Conservation (phyloP, 2,888 invertebrate genomes). For the Epicampocera succincta region DNA sequence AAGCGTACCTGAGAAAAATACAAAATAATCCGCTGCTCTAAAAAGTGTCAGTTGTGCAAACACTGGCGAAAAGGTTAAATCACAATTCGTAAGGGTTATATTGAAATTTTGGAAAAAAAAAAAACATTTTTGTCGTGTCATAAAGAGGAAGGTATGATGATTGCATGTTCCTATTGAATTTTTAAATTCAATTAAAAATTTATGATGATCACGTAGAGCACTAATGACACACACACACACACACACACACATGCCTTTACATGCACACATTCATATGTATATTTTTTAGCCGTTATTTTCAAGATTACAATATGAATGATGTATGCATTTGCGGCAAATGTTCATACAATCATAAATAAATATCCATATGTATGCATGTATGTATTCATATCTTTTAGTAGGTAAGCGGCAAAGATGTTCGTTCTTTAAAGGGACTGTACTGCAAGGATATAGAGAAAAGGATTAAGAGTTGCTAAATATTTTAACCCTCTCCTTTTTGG, state of each 20-base stretch:
- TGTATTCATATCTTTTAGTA: slow-evolving; percentile 6
- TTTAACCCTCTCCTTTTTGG: slow-evolving; percentile 57
- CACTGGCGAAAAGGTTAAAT: slow-evolving; percentile 65
- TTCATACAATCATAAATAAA: background rate
- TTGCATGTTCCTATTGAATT: slow-evolving; percentile 62
- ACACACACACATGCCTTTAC: background rate
- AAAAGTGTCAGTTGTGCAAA: slow-evolving; percentile 65
- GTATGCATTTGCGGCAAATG: slow-evolving; percentile 9
- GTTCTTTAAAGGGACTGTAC: slow-evolving; percentile 51
- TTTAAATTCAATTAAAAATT: slow-evolving; percentile 69
- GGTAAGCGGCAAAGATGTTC: background rate
- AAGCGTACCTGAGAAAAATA: slow-evolving; percentile 52
- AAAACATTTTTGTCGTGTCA: slow-evolving; percentile 54
- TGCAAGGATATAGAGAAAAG: slow-evolving; percentile 30
- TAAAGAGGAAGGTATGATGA: slow-evolving; percentile 35
- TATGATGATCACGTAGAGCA: slow-evolving; percentile 66
- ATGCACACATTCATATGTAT: background rate
- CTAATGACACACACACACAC: slow-evolving; percentile 43
- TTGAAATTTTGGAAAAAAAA: slow-evolving; percentile 56
- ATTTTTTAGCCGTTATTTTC: slow-evolving; percentile 13
- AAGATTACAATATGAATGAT: background rate
- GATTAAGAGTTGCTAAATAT: slow-evolving; percentile 56
- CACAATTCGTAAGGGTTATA: slow-evolving; percentile 60
- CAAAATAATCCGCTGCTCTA: slow-evolving; percentile 46
- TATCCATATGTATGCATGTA: background rate